Base-by-base conservation (phyloP, 2,797 vertebrate genomes). In the Paratrypauchen microcephalus region DNA sequence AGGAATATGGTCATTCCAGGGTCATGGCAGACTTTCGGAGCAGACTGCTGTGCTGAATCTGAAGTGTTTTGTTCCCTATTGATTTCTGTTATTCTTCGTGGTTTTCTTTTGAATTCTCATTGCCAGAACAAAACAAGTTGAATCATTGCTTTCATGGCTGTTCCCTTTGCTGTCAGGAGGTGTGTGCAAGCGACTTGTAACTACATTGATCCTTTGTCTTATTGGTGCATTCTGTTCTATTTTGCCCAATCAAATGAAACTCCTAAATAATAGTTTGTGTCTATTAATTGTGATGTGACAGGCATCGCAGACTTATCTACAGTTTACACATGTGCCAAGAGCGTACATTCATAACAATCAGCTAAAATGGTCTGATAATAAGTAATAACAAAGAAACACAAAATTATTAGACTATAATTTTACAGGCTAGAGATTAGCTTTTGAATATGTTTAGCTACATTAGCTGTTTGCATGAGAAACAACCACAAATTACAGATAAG, bases 1-100 rank as follows among this genome's bases (percentile, higher is more conserved):
- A 72, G 70, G 77, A 83, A 86, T 85, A 77, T 84, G 82, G 81
- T 83, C 80, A 82, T 82, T 85, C 80, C 81, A 89, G 86, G 85
- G 85, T 88, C 83, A 86, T 72, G 56, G 74, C 72, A 84, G 83
- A 80, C 75, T 80, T 73, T 36, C 54, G 65, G 74, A 76, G 69
- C 74, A 60, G 78, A 68, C 74, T 69, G 66, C 81, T 85, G 71
- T 69, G 80, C 73, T 78, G 62, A 69, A 78, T 82, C 63, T 74
- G 70, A 56, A 68, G 69, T 80, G 70, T 80, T 86, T 65, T 78
- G 76, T 73, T 73, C 73, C 36, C n/a, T 71, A 88, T 91, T 75
- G 86, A 91, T 91, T 83, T 75, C 70, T 76, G 67, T 77, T 67
- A 78, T 77, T 48, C 60, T 74, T 39, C 26, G 47, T 55, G 59